Evolutionary conservation across 2,113 vertebrate genomes (phyloP), one percentile per base, ranked within the genome.

Genomic region (Eurystomus gularis): DNA sequence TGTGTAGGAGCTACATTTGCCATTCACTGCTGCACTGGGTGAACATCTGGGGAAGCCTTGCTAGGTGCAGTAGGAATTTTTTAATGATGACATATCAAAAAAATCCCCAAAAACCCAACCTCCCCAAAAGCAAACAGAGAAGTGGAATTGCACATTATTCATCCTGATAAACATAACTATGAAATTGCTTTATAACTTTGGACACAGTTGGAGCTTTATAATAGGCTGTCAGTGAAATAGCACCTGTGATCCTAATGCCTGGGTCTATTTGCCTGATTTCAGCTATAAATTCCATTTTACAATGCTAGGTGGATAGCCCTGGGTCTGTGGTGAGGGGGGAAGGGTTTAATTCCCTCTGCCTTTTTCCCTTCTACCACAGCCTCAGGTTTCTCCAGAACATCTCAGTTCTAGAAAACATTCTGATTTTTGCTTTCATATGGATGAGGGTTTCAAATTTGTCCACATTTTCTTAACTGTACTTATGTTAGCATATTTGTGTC

Each of bases 191-290:
- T 96, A 77, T 83, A 94, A 96, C 88, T 91, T 93, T 81, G 86
- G 92, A 94, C 91, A 93, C 83, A 94, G 94, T 79, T 93, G 95
- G 94, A 94, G 86, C 51, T 97, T 95, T 97, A 87, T 96, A 94
- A 96, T 65, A 92, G 86, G 72, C 77, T 96, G 90, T 91, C 95
- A 88, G 64, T 49, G 93, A 95, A 93, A 84, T 39, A 91, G 78
- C 87, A 90, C 71, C 90, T 94, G 78, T 71, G 81, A 96, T 90
- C 57, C 71, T 85, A 94, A 94, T 89, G 70, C 33, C 70, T 82
- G 62, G 61, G 51, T 93, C 83, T 94, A n/a, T 88, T 94, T 94
- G 85, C 49, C 24, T 80, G 73, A 82, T 89, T 89, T 91, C 62
- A 94, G 65, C 77, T 79, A 42, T 79, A 93, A 72, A 82, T 93